A percentile compares a stretch with the other conserved stretches of the same genome.
These are phyloP conservation scores for Anarrhichthys ocellatus DNA, from an alignment of 2,113 vertebrate species.

Conservation along the genomic window DNA sequence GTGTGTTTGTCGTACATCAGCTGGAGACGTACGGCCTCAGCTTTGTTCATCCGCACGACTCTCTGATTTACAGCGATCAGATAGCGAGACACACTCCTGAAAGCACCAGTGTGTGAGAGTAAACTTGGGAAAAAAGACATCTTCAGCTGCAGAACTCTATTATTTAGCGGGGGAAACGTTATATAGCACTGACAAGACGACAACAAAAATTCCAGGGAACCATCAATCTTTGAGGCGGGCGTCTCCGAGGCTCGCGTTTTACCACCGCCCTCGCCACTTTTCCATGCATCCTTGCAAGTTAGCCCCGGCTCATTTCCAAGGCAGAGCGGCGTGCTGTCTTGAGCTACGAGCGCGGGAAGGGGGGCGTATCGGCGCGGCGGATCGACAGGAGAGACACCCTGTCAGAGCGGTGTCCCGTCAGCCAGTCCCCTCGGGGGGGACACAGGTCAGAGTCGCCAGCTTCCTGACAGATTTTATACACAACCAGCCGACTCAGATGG, in stretches of 20 bases:
- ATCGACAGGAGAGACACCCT: constrained; percentile 73
- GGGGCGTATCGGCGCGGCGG: constrained; percentile 48
- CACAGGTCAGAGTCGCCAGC: constrained; percentile 71
- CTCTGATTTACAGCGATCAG: constrained; percentile 40
- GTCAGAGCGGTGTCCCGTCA: constrained; percentile 70
- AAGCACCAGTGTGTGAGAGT: constrained; percentile 27
- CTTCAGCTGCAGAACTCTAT: constrained; percentile 58
- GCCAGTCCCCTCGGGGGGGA: constrained; percentile 25
- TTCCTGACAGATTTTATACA: constrained; percentile 77
- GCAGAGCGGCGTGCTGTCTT: constrained; percentile 37
- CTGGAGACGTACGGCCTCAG: neutral
- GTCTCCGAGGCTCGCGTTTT: constrained; percentile 43
- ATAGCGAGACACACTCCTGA: constrained; percentile 25
- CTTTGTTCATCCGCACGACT: constrained; percentile 3
- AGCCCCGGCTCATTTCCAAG: constrained; percentile 62
- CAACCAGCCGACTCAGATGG: constrained; percentile 75
- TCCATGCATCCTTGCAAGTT: constrained; percentile 44
- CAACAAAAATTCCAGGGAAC: constrained; percentile 52
- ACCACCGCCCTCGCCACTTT: constrained; percentile 22
- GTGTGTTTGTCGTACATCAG: neutral
- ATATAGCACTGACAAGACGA: constrained; percentile 57
- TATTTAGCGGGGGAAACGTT: constrained; percentile 67
- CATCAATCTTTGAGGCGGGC: constrained; percentile 69
- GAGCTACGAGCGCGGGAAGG: constrained; percentile 39
- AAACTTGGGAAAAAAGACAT: constrained; percentile 55